phyloP scores from a whole-genome alignment of 2,113 vertebrate species.

The Callorhinus ursinus region DNA sequence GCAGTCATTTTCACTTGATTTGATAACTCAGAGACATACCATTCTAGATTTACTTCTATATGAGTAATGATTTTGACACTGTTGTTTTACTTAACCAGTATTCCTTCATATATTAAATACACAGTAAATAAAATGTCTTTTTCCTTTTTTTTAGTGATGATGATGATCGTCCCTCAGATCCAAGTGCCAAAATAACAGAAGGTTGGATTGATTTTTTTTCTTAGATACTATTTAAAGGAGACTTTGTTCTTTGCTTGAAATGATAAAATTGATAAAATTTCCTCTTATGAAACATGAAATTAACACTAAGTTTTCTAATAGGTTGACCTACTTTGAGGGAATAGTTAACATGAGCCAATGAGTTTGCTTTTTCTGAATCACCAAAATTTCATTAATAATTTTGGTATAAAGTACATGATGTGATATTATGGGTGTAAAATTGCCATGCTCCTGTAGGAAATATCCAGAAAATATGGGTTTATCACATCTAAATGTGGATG shows the following conservation, averaged over 20 bases:
- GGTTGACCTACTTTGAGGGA: not conserved
- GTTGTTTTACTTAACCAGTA: conserved; percentile 5
- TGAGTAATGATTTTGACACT: conserved; percentile 33
- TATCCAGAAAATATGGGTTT: not conserved
- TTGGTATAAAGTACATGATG: not conserved
- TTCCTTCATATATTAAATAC: not conserved
- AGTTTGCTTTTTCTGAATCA: conserved; percentile 12
- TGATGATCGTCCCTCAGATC: not conserved
- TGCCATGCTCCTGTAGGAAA: not conserved
- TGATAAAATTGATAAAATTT: not conserved
- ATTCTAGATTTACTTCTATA: not conserved
- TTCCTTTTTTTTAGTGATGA: conserved; percentile 40
- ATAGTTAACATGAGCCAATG: not conserved
- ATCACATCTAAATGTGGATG: not conserved
- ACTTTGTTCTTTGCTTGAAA: not conserved
- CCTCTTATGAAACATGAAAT: conserved; percentile 14
- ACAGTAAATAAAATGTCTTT: conserved; percentile 35
- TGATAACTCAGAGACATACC: not conserved
- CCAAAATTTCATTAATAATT: not conserved
- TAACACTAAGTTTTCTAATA: not conserved
- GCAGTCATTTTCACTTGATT: conserved; percentile 32
- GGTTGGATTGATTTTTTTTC: conserved; percentile 1
- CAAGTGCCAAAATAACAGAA: conserved; percentile 48
- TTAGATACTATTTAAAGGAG: conserved; percentile 30
- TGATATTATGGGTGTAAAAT: not conserved